These are phyloP conservation scores for Enteromius thamalakanensis DNA, from an alignment of 2,797 vertebrate genomes.

Conservation along the genomic window DNA sequence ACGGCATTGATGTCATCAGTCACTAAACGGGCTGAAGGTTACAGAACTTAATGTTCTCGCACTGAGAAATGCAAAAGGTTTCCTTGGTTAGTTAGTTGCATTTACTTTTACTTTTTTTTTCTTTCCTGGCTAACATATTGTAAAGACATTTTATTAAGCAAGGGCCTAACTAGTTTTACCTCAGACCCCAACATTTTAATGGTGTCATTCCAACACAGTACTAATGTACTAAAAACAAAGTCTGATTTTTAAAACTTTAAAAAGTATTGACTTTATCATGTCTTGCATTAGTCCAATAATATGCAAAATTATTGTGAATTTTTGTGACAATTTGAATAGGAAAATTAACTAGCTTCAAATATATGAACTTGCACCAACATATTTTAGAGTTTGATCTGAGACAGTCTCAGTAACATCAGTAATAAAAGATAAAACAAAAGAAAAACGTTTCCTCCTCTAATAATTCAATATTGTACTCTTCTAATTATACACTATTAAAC, in stretches of 20 bases:
- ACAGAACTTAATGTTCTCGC: conserved; percentile 58
- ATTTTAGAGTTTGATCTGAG: not conserved
- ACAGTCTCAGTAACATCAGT: not conserved
- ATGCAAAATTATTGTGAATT: not conserved
- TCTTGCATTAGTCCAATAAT: not conserved
- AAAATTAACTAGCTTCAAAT: not conserved
- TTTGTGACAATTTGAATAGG: not conserved
- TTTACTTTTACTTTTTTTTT: not conserved
- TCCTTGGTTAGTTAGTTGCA: not conserved
- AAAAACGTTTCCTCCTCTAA: not conserved
- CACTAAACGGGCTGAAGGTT: conserved; percentile 42
- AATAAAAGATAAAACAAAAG: not conserved
- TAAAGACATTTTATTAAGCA: not conserved
- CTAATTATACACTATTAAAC: not conserved
- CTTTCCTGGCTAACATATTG: not conserved
- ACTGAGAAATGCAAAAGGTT: conserved; percentile 3
- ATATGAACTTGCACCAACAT: not conserved
- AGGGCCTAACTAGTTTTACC: not conserved
- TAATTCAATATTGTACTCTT: not conserved
- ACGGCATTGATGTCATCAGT: conserved; percentile 56
- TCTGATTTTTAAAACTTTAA: not conserved
- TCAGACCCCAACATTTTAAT: not conserved
- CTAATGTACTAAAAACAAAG: too few relatives aligned
- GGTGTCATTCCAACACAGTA: not conserved
- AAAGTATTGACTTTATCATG: not conserved